Percentiles rank a stretch among this genome's conserved stretches.
Evolutionary conservation across 2,888 invertebrate genomes (phyloP).

Genomic region (Strigamia crassipes): DNA sequence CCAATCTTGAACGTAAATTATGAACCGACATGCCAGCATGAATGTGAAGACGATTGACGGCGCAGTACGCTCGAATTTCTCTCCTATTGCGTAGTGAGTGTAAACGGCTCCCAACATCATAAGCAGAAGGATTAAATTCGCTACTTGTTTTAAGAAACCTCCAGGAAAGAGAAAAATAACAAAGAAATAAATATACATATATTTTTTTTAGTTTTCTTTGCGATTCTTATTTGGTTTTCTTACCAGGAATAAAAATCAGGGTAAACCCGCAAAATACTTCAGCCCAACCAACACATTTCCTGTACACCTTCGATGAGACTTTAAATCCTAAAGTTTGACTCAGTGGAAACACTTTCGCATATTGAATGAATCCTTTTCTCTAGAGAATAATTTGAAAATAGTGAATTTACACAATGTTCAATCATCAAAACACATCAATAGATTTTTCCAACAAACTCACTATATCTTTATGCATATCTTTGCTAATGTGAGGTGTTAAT

Average conservation of each 20-base stretch:
- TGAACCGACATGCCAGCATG: slow-evolving; percentile 85
- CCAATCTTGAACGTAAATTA: slow-evolving; percentile 73
- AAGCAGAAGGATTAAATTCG: slow-evolving; percentile 80
- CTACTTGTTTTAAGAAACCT: slow-evolving; percentile 89
- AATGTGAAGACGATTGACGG: slow-evolving; percentile 88
- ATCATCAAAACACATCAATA: not conserved
- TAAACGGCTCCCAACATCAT: slow-evolving; percentile 89
- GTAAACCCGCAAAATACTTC: slow-evolving; percentile 83
- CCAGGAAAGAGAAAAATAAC: slow-evolving; percentile 58
- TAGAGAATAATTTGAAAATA: slow-evolving; percentile 60
- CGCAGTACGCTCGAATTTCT: slow-evolving; percentile 87
- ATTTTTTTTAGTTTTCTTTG: not conserved
- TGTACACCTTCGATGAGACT: slow-evolving; percentile 89
- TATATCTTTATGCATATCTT: slow-evolving; percentile 95
- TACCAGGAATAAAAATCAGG: slow-evolving; percentile 66
- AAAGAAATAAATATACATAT: not conserved
- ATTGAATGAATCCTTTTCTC: slow-evolving; percentile 93
- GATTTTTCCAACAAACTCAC: too few relatives aligned
- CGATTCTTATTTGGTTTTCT: not conserved
- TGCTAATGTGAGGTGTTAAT: slow-evolving; percentile 85
- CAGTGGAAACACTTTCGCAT: slow-evolving; percentile 91
- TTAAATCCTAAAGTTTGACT: slow-evolving; percentile 80
- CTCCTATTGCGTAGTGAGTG: slow-evolving; percentile 89
- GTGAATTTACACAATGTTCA: not conserved
- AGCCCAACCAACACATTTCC: slow-evolving; percentile 78